Base-by-base conservation (phyloP, 2,797 vertebrate genomes). In the Tragelaphus eurycerus region DNA sequence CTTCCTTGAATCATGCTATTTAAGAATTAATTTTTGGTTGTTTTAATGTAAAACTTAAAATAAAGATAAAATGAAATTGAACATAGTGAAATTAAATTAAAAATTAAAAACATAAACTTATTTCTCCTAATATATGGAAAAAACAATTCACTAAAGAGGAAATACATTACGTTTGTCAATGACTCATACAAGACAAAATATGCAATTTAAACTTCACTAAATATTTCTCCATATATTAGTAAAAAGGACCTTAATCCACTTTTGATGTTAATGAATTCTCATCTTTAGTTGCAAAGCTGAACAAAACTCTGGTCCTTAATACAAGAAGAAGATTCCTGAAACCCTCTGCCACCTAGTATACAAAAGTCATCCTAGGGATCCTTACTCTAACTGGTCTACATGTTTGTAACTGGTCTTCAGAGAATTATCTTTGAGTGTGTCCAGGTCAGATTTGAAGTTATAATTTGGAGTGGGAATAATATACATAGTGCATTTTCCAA, bases 331-430 rank as follows among this genome's bases (percentile, higher is more conserved):
- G 31, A 87, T 89, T 92, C 78, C 81, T 76, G 55, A 84, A 67
- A 76, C 23, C 12, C 48, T 93, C 93, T 97, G 96, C 95, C 90
- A 97, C 34, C 87, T 98, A 95, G 59, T 97, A 95, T 92, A 97
- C 27, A 96, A 95, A 97, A 2, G 48, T 90, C 83, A 43, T 82
- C 2, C 16, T 46, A 59, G 74, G 21, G 54, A 82, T 92, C 29
- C 14, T 93, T 83, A 57, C 10, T 25, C 88, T 95, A 86, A 89
- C 50, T 94, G 93, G 43, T 74, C 92, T 31, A 16, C 0, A 5
- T n/a, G 52, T 12, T 48, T 52, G 13, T 9, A 67, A 86, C 76
- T 90, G 50, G 34, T 83, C 88, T 50, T 64, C 84, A 29, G 48
- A 87, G 67, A 96, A 67, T 27, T 67, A 71, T 54, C 81, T 54